Evolutionary conservation across 2,113 vertebrate genomes (phyloP).

Genomic region (Pandion haliaetus): DNA sequence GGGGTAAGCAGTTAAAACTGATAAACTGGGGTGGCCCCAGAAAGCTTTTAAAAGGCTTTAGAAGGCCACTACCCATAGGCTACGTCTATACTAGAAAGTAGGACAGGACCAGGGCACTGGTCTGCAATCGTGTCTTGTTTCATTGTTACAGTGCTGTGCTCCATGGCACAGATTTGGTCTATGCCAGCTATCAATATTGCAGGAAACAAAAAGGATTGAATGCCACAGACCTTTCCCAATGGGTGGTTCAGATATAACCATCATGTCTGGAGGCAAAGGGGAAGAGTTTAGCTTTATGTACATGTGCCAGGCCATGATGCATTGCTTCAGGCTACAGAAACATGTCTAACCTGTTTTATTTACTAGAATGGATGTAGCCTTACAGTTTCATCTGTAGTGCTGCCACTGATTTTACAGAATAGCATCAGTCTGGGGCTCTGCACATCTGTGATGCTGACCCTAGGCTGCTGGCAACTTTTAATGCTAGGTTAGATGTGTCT

Average conservation of each 20-base stretch:
- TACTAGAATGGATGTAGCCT: background rate
- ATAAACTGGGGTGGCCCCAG: background rate
- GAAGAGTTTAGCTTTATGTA: background rate
- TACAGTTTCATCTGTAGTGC: background rate
- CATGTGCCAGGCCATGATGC: background rate
- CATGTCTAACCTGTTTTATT: background rate
- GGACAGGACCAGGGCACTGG: background rate
- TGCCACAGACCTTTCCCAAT: background rate
- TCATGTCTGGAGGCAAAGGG: background rate
- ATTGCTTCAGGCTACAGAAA: background rate
- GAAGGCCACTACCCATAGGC: background rate
- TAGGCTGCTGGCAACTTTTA: background rate
- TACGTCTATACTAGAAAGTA: background rate
- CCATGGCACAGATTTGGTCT: background rate
- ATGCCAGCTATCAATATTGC: background rate
- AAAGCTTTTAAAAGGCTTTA: background rate
- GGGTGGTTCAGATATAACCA: background rate
- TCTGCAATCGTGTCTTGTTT: background rate
- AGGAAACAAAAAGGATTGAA: background rate
- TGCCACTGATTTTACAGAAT: background rate
- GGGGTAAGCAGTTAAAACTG: background rate
- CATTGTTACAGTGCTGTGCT: background rate
- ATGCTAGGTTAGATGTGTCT: background rate
- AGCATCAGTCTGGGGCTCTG: background rate
- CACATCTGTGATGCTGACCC: background rate